These are phyloP conservation scores for Ciconia nigra DNA, from an alignment of 2,797 vertebrate species.

Conservation along the genomic window DNA sequence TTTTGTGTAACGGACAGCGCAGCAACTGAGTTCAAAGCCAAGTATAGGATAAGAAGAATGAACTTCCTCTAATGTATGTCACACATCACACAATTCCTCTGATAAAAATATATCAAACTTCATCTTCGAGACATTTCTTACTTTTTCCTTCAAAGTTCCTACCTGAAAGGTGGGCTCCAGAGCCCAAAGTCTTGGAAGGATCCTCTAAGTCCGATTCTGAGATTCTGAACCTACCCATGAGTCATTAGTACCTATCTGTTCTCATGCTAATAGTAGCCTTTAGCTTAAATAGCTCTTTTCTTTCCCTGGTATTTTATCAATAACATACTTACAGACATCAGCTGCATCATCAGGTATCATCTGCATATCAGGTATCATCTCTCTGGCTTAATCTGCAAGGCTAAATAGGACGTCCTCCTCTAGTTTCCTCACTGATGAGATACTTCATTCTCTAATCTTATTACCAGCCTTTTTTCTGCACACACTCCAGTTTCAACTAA, in stretches of 20 bases:
- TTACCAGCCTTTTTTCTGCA: background rate
- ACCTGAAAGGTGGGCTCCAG: background rate
- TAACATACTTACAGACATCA: background rate
- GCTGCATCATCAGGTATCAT: background rate
- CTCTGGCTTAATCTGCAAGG: background rate
- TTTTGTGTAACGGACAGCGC: fast-evolving
- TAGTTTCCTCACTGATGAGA: background rate
- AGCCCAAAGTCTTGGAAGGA: background rate
- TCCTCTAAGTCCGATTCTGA: background rate
- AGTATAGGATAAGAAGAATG: background rate
- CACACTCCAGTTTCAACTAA: background rate
- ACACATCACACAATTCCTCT: background rate
- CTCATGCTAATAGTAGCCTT: background rate
- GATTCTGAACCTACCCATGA: background rate
- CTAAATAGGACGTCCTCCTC: background rate
- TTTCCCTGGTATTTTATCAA: background rate
- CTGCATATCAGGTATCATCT: background rate
- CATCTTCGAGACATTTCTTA: background rate
- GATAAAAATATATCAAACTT: background rate
- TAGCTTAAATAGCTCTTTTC: background rate
- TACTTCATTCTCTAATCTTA: background rate
- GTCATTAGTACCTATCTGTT: background rate
- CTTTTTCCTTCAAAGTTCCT: background rate
- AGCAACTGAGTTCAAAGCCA: background rate
- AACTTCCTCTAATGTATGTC: background rate